Evolutionary conservation across 2,113 vertebrate genomes (phyloP).

Genomic region (Takifugu flavidus): DNA sequence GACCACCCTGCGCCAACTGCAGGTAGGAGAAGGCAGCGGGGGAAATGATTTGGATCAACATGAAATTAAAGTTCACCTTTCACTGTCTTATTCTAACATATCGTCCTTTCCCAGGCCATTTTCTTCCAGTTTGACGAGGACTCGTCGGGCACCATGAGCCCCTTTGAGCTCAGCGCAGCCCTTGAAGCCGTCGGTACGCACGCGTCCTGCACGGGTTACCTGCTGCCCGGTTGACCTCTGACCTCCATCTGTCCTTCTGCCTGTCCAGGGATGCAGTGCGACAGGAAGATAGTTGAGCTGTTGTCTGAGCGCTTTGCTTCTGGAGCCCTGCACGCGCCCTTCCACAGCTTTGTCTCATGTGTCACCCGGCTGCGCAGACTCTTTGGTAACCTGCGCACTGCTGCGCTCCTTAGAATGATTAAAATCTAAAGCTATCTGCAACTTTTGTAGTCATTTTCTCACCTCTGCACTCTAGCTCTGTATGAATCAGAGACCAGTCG

Average conservation of each 20-base stretch:
- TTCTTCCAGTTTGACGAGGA: constrained; percentile 74
- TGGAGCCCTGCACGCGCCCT: constrained; percentile 66
- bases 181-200: constrained; percentile 69
- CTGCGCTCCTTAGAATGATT: background rate
- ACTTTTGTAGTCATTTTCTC: constrained; percentile 13
- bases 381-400: constrained; percentile 61
- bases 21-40: constrained; percentile 51
- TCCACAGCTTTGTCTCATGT: constrained; percentile 70
- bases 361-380: constrained; percentile 71
- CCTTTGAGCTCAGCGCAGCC: constrained; percentile 71
- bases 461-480: constrained; percentile 60
- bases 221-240: background rate
- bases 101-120: constrained; percentile 54
- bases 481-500: constrained; percentile 68
- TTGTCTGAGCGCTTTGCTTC: constrained; percentile 71
- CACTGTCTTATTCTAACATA: too few relatives aligned
- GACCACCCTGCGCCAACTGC: constrained; percentile 59
- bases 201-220: background rate
- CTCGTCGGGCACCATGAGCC: constrained; percentile 75
- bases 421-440: too few relatives aligned
- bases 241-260: background rate
- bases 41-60: too few relatives aligned
- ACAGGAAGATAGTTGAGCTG: constrained; percentile 59
- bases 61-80: too few relatives aligned
- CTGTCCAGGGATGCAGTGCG: constrained; percentile 68